Conservation (phyloP, 1,140 invertebrate species). For the Archegozetes longisetosus region DNA sequence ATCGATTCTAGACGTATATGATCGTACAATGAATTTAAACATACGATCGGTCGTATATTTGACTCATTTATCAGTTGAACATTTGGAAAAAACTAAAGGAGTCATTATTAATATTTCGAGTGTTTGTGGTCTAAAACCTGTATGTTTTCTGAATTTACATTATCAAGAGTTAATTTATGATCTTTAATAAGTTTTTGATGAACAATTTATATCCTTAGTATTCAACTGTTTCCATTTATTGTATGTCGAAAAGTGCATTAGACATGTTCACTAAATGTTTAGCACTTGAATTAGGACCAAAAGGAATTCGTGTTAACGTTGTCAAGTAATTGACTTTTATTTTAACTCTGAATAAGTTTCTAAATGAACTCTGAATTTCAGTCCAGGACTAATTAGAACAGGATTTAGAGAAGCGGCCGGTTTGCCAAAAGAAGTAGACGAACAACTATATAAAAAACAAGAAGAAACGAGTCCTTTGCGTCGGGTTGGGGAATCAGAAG, state of each 20-base stretch:
- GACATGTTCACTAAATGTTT: slow-evolving; percentile 69
- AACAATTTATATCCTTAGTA: background rate
- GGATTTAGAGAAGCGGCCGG: background rate
- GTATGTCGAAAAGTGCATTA: slow-evolving; percentile 67
- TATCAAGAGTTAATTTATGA: background rate
- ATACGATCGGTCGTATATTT: background rate
- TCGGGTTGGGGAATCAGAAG: slow-evolving; percentile 44
- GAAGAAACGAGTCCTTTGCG: slow-evolving; percentile 12
- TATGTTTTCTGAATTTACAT: background rate
- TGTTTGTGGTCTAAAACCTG: background rate
- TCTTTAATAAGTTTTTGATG: background rate
- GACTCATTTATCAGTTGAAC: background rate
- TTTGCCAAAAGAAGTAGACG: background rate
- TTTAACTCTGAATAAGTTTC: background rate
- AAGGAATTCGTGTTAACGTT: slow-evolving; percentile 51
- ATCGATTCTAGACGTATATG: background rate
- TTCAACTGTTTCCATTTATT: slow-evolving; percentile 36
- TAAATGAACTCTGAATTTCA: background rate
- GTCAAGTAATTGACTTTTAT: slow-evolving; percentile 8
- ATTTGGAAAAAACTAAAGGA: background rate
- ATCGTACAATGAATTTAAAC: background rate
- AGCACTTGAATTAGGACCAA: slow-evolving; percentile 23
- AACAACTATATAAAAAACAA: background rate
- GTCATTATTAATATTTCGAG: slow-evolving; percentile 5
- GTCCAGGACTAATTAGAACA: slow-evolving; percentile 1